Evolutionary conservation across 2,797 vertebrate genomes (phyloP), one percentile per base, ranked within the genome.

Genomic region (Pangasius macronema): DNA sequence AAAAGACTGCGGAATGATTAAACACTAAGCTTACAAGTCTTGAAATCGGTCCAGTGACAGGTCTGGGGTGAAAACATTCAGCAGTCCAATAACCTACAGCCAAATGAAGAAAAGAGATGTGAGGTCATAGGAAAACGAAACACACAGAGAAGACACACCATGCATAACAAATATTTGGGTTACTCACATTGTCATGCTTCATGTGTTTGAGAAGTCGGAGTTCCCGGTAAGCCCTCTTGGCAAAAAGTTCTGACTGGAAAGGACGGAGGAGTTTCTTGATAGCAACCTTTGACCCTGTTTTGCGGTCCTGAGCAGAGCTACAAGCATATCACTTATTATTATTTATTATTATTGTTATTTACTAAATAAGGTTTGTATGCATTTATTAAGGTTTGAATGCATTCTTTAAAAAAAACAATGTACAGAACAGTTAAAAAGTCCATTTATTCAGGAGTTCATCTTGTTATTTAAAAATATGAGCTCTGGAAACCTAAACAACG

Each of bases 211-310:
- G 97, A 67, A 99, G 95, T 90, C 97, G 94, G 89, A 99, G 97
- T 89, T 99, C 98, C 22, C 98, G 94, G 93, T 98, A 99, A 0
- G 98, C 97, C 87, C 98, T 96, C 90, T 98, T 97, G 1, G 98
- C 98, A 0, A 99, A 98, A 85, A 99, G 96, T 88, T 98, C 96
- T 0, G 98, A 98, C 93, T 99, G 98, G 93, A 99, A 99, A n/a
- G 98, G 98, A 84, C 98, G 96, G 87, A 97, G 97, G 85, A 99
- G 96, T 92, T 99, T 99, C 96, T 99, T 99, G 91, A 99, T 98
- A 5, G 98, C 98, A 94, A 98, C 97, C 93, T 97, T 99, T 94
- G 95, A 92, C 92, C 96, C 96, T 22, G 96, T 95, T 90, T 95
- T 96, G 86, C 93, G 92, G 94, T 99, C 98, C 91, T 94, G 93